Evolutionary conservation across 2,888 invertebrate genomes (phyloP), one percentile per base, ranked within the genome.

Genomic region (Neelides folsomi): DNA sequence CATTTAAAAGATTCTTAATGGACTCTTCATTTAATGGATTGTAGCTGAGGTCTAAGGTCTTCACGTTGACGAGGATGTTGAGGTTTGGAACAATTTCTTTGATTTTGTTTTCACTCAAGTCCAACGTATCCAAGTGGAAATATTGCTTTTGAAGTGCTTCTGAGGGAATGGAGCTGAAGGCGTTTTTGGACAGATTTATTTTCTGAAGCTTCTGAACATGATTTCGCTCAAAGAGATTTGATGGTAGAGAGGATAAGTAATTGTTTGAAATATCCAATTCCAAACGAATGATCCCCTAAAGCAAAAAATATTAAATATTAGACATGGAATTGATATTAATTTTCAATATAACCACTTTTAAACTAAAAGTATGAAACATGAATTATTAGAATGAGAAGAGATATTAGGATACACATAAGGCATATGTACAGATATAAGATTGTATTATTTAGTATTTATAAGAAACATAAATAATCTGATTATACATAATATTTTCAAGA

Each of bases 61-160:
- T 90, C 3, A 90, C 83, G 66, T 87, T 89, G 0, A 86, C 86
- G 76, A 90, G 80, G 1, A 87, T 82, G 65, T 82, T 83, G 51
- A 88, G 83, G 67, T 89, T 89, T 1, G 82, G 79, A 12, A 87
- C 87, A 52, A 92, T 81, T 49, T 84, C 82, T 15, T 77, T 75
- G 41, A 92, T 79, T 63, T 79, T 78, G 67, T 90, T 90, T 50
- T 79, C 72, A 1, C 87, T 83, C 56, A 90, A 73, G 69, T 86
- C 83, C 2, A 90, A 80, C 1, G 81, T 78, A 0, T 83, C 80
- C 1, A 87, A 77, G 67, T 84, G 85, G 70, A 86, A 86, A 67
- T 84, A 85, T 67, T 90, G 90, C 48, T 82, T 77, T 67, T 88
- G 86, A 38, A 92, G 70, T 0, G 88, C 78, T 66, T 81, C 81